Conservation (phyloP, 2,797 vertebrate species). For the Coreius guichenoti region DNA sequence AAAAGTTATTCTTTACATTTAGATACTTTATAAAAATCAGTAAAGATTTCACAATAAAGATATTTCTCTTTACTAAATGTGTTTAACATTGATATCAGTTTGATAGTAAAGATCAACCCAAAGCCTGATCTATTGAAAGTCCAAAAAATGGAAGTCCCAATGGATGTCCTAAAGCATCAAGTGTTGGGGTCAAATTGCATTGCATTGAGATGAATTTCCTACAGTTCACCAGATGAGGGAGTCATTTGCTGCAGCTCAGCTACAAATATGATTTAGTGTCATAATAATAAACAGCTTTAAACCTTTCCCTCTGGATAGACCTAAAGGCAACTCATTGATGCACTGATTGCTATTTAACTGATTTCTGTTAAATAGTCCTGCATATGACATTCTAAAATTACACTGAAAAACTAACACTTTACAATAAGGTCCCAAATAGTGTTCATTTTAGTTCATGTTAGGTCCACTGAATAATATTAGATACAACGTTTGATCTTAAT, state of each 20-base stretch:
- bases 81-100: neutral
- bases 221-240: conserved; percentile 28
- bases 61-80: neutral
- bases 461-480: neutral
- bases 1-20: neutral
- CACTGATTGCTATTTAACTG: neutral
- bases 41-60: neutral
- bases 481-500: neutral
- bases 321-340: neutral
- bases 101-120: neutral
- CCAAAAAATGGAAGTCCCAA: neutral
- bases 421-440: neutral
- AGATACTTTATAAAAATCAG: neutral
- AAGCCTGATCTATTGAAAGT: neutral
- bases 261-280: neutral
- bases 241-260: conserved; percentile 17
- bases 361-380: neutral
- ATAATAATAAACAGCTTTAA: neutral
- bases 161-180: neutral
- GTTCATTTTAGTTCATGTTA: neutral
- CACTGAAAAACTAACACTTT: neutral
- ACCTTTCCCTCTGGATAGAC: neutral
- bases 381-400: neutral
- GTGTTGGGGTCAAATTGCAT: neutral
- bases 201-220: conserved; percentile 16